These are phyloP conservation scores for Diceros bicornis DNA, from an alignment of 2,797 vertebrate species.

Conservation along the genomic window DNA sequence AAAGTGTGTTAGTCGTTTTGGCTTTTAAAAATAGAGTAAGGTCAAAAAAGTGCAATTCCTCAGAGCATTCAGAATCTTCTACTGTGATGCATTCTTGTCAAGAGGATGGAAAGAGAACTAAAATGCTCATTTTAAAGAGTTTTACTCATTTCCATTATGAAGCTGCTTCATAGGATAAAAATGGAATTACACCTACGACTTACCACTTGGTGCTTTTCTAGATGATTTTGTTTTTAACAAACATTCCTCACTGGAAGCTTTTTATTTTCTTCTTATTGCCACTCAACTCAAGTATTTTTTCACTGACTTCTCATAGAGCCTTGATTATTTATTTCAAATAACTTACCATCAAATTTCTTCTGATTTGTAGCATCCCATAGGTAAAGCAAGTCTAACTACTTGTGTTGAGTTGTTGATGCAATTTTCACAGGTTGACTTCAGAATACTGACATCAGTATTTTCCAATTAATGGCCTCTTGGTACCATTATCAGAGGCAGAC, in stretches of 20 bases:
- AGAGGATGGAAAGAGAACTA: not conserved
- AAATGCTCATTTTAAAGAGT: not conserved
- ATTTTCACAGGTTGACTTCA: not conserved
- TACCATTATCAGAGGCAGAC: not conserved
- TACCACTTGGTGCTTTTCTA: not conserved
- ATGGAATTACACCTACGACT: not conserved
- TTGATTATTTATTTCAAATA: not conserved
- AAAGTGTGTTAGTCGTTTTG: conserved; percentile 23
- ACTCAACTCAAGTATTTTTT: conserved; percentile 36
- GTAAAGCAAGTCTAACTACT: not conserved
- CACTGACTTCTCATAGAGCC: not conserved
- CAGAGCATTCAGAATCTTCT: not conserved
- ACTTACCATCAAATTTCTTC: conserved; percentile 13
- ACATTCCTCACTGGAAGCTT: not conserved
- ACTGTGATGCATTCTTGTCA: not conserved
- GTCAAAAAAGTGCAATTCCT: not conserved
- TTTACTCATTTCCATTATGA: not conserved
- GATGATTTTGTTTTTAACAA: not conserved
- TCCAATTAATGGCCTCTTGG: not conserved
- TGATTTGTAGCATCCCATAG: not conserved
- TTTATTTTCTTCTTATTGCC: conserved; percentile 31
- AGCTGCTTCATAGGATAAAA: not conserved
- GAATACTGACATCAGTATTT: not conserved
- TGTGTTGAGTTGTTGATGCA: not conserved
- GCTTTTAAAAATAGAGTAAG: conserved; percentile 51